These are phyloP conservation scores for Psix sp. DNA, from an alignment of 1,140 invertebrate genomes.

Conservation along the genomic window DNA sequence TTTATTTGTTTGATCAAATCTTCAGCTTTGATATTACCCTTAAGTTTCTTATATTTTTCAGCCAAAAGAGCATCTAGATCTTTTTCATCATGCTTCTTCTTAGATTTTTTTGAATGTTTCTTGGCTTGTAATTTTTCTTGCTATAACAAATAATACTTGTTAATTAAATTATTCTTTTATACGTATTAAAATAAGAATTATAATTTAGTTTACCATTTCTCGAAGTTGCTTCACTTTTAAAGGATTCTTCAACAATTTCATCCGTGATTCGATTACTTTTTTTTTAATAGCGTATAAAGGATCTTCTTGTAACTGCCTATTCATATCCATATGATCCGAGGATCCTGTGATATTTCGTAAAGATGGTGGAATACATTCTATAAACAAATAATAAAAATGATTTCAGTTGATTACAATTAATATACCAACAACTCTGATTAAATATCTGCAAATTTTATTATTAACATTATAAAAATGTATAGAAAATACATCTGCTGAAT, in stretches of 20 bases:
- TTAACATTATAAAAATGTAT: conserved; percentile 4
- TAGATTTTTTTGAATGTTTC: conserved; percentile 77
- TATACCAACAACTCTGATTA: conserved; percentile 1
- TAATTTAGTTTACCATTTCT: conserved; percentile 79
- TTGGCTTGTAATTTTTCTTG: conserved; percentile 70
- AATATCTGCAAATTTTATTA: conserved; percentile 5
- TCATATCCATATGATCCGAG: conserved; percentile 87
- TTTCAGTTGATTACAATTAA: too few species aligned
- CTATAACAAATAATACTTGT: conserved; percentile 51
- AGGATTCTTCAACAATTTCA: conserved; percentile 91
- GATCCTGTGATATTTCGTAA: conserved; percentile 80
- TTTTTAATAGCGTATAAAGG: conserved; percentile 91
- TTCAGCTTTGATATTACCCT: conserved; percentile 67
- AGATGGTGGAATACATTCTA: conserved; percentile 86
- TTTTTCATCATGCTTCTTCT: conserved; percentile 71
- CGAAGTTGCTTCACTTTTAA: conserved; percentile 90
- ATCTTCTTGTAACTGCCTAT: conserved; percentile 92
- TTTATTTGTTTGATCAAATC: conserved; percentile 69
- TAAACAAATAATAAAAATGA: conserved; percentile 29
- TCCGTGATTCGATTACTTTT: conserved; percentile 88
- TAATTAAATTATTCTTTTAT: not conserved
- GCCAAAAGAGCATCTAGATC: conserved; percentile 70
- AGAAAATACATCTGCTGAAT: not conserved
- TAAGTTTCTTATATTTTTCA: conserved; percentile 72
- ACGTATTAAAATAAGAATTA: not conserved